Evolutionary conservation across 2,888 invertebrate species (phyloP).

Genomic region (Barypeithes pellucidus): DNA sequence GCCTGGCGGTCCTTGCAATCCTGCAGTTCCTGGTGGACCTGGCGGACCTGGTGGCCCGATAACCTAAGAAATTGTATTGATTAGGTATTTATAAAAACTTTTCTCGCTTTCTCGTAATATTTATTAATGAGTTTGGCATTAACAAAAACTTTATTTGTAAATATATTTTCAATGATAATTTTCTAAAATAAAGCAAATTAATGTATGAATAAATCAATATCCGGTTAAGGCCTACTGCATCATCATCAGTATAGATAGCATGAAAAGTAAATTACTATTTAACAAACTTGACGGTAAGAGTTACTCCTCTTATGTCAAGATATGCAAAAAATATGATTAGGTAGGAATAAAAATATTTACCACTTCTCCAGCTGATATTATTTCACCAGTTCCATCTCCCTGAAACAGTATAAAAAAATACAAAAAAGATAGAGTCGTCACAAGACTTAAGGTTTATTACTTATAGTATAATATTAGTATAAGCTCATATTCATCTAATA

Average conservation of each 20-base stretch:
- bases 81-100: not conserved
- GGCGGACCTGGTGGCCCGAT: slow-evolving; percentile 84
- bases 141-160: no score
- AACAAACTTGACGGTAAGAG: no score
- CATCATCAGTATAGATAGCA: no score
- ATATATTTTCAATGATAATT: no score
- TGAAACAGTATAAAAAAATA: slow-evolving; percentile 73
- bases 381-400: slow-evolving; percentile 88
- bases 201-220: not conserved
- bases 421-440: slow-evolving; percentile 57
- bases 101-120: no score
- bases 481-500: no score
- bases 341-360: slow-evolving; percentile 70
- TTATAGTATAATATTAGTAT: not conserved
- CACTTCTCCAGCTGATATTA: slow-evolving; percentile 79
- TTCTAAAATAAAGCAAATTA: no score
- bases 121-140: no score
- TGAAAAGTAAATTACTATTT: no score
- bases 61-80: slow-evolving; percentile 68
- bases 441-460: slow-evolving; percentile 4
- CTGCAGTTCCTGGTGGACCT: slow-evolving; percentile 81
- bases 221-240: slow-evolving; percentile 3
- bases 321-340: not conserved
- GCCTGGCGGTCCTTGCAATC: slow-evolving; percentile 88
- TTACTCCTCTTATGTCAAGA: no score